Percentiles rank a stretch among this genome's conserved stretches.
Evolutionary conservation across 2,113 vertebrate species (phyloP).

Genomic region (Sphyrna mokarran): DNA sequence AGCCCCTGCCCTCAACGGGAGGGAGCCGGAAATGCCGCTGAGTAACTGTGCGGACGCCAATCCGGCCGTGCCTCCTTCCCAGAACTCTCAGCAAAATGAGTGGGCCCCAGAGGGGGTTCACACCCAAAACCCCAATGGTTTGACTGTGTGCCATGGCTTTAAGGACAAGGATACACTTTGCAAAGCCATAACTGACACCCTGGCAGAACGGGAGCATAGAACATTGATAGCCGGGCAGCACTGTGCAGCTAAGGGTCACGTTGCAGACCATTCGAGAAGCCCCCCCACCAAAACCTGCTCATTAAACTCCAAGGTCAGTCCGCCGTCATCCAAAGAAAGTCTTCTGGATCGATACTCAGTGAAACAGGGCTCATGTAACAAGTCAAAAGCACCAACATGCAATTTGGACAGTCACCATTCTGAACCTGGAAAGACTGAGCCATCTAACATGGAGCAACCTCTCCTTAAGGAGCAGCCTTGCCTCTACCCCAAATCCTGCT

Average conservation of each 20-base stretch:
- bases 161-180: not conserved
- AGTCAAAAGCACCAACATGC: not conserved
- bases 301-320: not conserved
- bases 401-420: not conserved
- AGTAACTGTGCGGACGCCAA: not conserved
- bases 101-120: not conserved
- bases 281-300: not conserved
- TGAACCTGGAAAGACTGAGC: not conserved
- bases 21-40: not conserved
- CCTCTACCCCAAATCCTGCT: conserved; percentile 2
- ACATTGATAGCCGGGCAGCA: not conserved
- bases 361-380: not conserved
- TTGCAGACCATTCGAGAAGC: not conserved
- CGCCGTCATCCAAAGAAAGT: not conserved
- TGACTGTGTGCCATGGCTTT: not conserved
- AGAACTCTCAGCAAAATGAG: not conserved
- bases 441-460: not conserved
- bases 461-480: not conserved
- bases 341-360: too few relatives aligned
- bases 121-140: not conserved
- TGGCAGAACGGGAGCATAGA: not conserved
- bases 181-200: not conserved
- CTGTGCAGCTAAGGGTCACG: not conserved
- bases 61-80: not conserved
- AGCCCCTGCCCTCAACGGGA: not conserved